Evolutionary conservation across 1,140 invertebrate species (phyloP), one percentile per base, ranked within the genome.

Genomic region (Coptotermes formosanus): DNA sequence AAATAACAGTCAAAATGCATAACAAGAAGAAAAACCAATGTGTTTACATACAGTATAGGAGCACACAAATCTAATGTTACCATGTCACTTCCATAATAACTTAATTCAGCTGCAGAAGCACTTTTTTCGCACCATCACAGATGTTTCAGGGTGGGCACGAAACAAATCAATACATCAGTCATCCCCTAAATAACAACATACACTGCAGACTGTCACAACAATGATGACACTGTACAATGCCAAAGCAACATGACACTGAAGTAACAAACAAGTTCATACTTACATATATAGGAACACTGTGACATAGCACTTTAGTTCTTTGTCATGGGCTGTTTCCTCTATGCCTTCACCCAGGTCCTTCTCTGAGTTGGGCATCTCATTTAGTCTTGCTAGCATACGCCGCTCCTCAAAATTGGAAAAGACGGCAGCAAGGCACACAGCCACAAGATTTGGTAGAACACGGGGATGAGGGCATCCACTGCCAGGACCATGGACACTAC

Each of bases 401-500:
- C 86, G 75, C 48, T 87, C 75, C 75, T 87, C 86, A 82, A 85
- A 88, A 45, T 87, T 85, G 11, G 88, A 88, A 82, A 89, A 89
- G 55, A 89, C 85, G 16, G 96, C 96, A 30, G 96, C 95, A 8
- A 97, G 92, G 88, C 96, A 96, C 6, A 96, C 95, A 19, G 96
- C 95, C 1, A 96, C 95, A 52, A 97, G 92, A 91, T 97, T 97
- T 7, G 96, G 96, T 21, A 97, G 92, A 14, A 97, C 95, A 82
- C 96, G 91, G 0, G 96, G 96, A 90, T 97, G 96, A 11, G 96
- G 96, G 91, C 96, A 97, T 25, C 93, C 92, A 88, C 94, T 96
- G 82, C 93, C 93, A 11, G 93, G 92, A 19, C 96, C 96, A 90
- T 97, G 96, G 87, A 96, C 94, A 89, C 95, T 96, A 88, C 69